Evolutionary conservation across 2,797 vertebrate genomes (phyloP), one percentile per base, ranked within the genome.

Genomic region (Bovichtus diacanthus): DNA sequence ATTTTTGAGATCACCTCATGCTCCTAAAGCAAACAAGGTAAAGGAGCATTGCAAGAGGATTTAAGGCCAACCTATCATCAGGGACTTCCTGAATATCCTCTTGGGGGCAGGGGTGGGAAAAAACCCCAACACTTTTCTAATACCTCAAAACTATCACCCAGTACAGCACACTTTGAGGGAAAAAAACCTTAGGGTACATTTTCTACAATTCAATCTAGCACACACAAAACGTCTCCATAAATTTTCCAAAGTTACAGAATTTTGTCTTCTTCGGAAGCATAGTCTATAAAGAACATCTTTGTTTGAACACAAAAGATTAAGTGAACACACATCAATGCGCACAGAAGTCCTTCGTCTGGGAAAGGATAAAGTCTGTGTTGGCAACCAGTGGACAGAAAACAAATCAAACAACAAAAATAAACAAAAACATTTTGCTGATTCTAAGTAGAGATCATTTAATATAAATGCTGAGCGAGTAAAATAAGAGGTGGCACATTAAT

Each of bases 401-500:
- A 86, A 87, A 87, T 81, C 16, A 81, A 87, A 78, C 38, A 50
- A 74, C 63, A 51, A 71, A 78, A 56, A 69, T 21, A 76, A 76
- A 70, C 82, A 82, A 88, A 89, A 90, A 87, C 70, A 85, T 87
- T 89, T 91, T 86, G 92, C 94, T 91, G 94, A 95, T 94, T 95
- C 92, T 93, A 93, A 93, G 89, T 95, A 94, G 94, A 95, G 94
- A 96, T 96, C 96, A 97, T 97, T 96, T 96, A 97, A 96, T 96
- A 96, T 96, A 97, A 96, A 97, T 95, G 96, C 95, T 94, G 94
- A 96, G 95, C 95, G 90, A 92, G 93, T 94, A 92, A 93, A 94
- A 93, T 94, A 95, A 93, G 87, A 94, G 87, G 94, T 95, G 94
- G 92, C 93, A 95, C 91, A 31, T 94, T 94, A 95, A 93, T 90